These are phyloP conservation scores for Mungos mungo DNA, from an alignment of 2,113 vertebrate species.

Conservation along the genomic window DNA sequence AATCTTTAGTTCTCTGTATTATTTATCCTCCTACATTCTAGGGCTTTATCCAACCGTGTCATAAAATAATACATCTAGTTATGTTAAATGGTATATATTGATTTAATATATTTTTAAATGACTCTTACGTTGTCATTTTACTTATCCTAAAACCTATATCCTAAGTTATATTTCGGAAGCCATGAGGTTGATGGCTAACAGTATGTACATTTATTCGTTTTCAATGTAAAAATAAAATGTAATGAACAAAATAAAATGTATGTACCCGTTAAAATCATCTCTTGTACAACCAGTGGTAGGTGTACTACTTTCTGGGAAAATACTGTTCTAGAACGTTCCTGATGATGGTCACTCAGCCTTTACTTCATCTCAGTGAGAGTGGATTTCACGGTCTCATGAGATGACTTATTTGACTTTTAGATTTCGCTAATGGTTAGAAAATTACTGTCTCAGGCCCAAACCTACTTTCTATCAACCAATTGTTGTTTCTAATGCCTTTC, in stretches of 20 bases:
- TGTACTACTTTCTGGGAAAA: not conserved
- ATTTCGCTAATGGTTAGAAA: not conserved
- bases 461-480: not conserved
- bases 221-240: not conserved
- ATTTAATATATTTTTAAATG: not conserved
- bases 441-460: not conserved
- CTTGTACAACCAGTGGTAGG: not conserved
- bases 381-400: constrained; percentile 13
- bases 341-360: not conserved
- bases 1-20: not conserved
- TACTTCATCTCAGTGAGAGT: not conserved
- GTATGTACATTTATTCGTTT: not conserved
- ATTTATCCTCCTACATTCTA: not conserved
- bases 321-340: not conserved
- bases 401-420: constrained; percentile 42
- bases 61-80: not conserved
- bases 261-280: not conserved
- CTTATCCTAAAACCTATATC: not conserved
- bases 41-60: not conserved
- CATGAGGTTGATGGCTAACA: not conserved
- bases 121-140: not conserved
- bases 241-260: constrained; percentile 21
- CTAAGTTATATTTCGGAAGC: not conserved
- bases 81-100: not conserved
- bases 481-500: not conserved